Evolutionary conservation across 2,797 vertebrate species (phyloP).

Genomic region (Delichon dasypus): DNA sequence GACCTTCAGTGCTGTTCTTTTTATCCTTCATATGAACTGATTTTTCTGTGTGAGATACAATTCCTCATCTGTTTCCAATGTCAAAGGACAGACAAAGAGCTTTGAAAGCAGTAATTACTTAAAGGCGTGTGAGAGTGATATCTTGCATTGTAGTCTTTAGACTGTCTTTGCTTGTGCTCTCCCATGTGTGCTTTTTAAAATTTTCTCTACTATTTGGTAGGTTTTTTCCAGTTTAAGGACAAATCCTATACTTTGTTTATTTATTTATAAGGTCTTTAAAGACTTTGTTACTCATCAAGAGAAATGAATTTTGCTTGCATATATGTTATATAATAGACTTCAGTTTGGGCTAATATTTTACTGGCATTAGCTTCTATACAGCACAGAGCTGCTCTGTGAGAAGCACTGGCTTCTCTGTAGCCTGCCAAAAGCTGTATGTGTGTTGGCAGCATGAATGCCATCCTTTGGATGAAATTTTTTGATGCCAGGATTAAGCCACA

Average conservation of each 20-base stretch:
- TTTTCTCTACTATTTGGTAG: background rate
- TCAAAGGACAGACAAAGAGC: constrained; percentile 18
- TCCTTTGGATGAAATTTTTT: background rate
- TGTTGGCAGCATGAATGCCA: background rate
- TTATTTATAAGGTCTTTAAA: background rate
- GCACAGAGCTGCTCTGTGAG: constrained; percentile 41
- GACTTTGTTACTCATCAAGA: background rate
- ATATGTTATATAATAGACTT: background rate
- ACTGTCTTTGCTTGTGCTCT: background rate
- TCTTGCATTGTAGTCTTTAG: background rate
- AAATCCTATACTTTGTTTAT: background rate
- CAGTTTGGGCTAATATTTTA: background rate
- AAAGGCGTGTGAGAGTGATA: background rate
- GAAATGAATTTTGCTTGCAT: background rate
- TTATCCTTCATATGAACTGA: background rate
- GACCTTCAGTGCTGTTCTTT: background rate
- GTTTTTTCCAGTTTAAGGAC: background rate
- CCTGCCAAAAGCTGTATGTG: constrained; percentile 4
- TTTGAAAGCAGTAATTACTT: constrained; percentile 32
- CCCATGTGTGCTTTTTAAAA: background rate
- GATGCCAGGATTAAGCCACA: background rate
- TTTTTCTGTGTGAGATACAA: background rate
- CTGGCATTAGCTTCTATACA: background rate
- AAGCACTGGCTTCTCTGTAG: background rate
- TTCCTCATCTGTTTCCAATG: constrained; percentile 34